A percentile compares a stretch with the other conserved stretches of the same genome.
phyloP scores from a whole-genome alignment of 2,113 vertebrate species.

The Chinchilla lanigera region DNA sequence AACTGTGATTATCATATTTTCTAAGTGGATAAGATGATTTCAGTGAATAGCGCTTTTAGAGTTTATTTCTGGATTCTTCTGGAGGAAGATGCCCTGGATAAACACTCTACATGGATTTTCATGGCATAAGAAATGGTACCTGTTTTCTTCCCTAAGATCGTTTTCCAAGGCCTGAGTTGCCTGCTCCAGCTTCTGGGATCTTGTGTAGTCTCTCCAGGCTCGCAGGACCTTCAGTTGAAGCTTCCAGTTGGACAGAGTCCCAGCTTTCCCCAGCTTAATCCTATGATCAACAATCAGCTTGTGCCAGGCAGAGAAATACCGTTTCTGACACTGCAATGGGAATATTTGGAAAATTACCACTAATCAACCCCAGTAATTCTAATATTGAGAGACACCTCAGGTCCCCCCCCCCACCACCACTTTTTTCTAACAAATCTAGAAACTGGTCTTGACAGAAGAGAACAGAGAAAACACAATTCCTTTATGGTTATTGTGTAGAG shows the following conservation, averaged over 20 bases:
- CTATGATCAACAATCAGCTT: constrained; percentile 89
- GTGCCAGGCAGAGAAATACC: constrained; percentile 94
- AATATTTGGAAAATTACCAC: constrained; percentile 77
- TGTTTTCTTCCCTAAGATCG: constrained; percentile 91
- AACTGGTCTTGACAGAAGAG: background rate
- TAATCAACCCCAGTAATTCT: background rate
- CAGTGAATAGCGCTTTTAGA: background rate
- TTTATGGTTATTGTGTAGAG: background rate
- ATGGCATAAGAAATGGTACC: constrained; percentile 82
- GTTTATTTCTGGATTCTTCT: constrained; percentile 38
- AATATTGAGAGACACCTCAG: background rate
- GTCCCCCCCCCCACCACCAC: background rate
- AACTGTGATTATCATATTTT: background rate
- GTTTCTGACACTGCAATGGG: constrained; percentile 90
- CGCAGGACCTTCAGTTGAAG: constrained; percentile 90
- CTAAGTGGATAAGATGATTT: background rate
- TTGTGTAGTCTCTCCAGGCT: constrained; percentile 91
- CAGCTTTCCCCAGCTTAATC: constrained; percentile 92
- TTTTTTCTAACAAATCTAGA: constrained; percentile 4
- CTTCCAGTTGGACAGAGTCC: constrained; percentile 93
- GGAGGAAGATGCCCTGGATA: constrained; percentile 8
- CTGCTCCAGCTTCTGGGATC: constrained; percentile 86
- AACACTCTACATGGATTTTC: background rate
- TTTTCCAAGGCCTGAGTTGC: constrained; percentile 88
- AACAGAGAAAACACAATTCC: background rate